Base-by-base conservation (phyloP, 2,113 vertebrate species). In the Symphodus melops region DNA sequence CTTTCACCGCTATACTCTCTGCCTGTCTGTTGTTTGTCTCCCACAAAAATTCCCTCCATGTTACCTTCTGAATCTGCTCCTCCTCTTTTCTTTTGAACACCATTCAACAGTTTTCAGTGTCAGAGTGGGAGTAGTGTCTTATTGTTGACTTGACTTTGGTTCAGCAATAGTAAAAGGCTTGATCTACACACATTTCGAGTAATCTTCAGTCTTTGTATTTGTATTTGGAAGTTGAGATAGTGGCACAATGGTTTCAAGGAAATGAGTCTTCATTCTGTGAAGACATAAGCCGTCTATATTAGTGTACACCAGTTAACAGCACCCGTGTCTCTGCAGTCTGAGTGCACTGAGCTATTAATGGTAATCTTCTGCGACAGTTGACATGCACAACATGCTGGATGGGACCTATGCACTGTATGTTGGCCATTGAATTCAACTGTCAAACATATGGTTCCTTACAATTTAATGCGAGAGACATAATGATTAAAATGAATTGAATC, bases 1-100 rank as follows among this genome's bases (percentile, higher is more conserved):
- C 58, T 80, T 84, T 75, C 70, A 75, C 61, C 0, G n/a, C 13
- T 46, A 49, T 46, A 49, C 49, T 69, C 74, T 77, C 64, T 83
- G 70, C 63, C 71, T 67, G 37, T 56, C 63, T 71, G 51, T 79
- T 71, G 66, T 80, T 82, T 77, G 41, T 73, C 77, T 82, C 75
- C 52, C 62, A 82, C 73, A 77, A 75, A 67, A 39, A 66, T 63
- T 68, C 68, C 68, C 52, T 49, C 39, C 41, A 42, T 68, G 53
- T 83, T 83, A 14, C 61, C 20, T 8, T 82, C 64, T 71, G 61
- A 81, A 66, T 72, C 62, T 42, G 48, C 44, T 42, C 39, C 68
- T 75, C 61, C 75, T 37, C 69, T 82, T 33, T 68, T 53, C 62
- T 62, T 60, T 48, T 48, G 46, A 11, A 41, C 37, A 4, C 49